Conservation (phyloP, 2,888 invertebrate genomes). For the Lordiphosa andalusiaca region DNA sequence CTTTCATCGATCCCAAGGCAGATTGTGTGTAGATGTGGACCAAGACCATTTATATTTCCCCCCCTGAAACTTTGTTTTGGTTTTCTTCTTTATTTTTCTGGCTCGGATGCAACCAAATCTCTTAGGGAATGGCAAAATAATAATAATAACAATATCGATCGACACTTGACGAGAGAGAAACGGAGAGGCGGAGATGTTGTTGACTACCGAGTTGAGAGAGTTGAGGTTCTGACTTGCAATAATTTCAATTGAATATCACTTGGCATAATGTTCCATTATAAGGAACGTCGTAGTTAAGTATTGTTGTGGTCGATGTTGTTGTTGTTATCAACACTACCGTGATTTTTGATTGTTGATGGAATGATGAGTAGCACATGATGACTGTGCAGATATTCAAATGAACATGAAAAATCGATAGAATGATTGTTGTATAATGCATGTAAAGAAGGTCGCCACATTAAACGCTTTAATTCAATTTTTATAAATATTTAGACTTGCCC, state of each 20-base stretch:
- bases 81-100: slow-evolving; percentile 7
- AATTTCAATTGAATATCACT: slow-evolving; percentile 65
- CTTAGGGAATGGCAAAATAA: slow-evolving; percentile 10
- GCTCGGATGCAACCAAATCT: slow-evolving; percentile 33
- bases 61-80: slow-evolving; percentile 21
- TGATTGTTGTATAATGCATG: slow-evolving; percentile 67
- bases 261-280: slow-evolving; percentile 60
- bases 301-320: slow-evolving; percentile 38
- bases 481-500: slow-evolving; percentile 64
- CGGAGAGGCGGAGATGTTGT: slow-evolving; percentile 8
- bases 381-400: slow-evolving; percentile 64
- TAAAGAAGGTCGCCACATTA: slow-evolving; percentile 61
- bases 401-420: slow-evolving; percentile 72
- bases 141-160: slow-evolving; percentile 34
- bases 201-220: slow-evolving; percentile 49
- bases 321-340: slow-evolving; percentile 64
- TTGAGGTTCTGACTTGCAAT: slow-evolving; percentile 69
- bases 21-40: slow-evolving; percentile 36
- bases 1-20: slow-evolving; percentile 62
- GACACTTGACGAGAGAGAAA: slow-evolving; percentile 17
- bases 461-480: slow-evolving; percentile 64
- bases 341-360: slow-evolving; percentile 62
- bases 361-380: slow-evolving; percentile 51
- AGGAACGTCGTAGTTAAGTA: slow-evolving; percentile 29
- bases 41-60: slow-evolving; percentile 57